Conservation (phyloP, 2,888 invertebrate species). For the Phorcus lineatus region DNA sequence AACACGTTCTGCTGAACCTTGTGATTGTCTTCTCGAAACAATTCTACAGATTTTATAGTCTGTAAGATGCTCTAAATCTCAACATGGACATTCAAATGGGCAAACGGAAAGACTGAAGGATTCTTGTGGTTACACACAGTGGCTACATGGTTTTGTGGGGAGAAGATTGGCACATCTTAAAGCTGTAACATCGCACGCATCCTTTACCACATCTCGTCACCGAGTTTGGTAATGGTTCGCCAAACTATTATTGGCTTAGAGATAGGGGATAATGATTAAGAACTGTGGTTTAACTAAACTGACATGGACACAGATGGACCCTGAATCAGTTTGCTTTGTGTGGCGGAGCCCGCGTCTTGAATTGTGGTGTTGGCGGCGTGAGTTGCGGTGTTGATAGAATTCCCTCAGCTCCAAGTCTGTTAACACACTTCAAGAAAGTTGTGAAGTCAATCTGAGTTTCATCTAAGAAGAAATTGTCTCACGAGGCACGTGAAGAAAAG, state of each 20-base stretch:
- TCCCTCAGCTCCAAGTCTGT: neutral
- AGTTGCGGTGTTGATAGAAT: neutral
- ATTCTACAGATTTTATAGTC: too few species aligned
- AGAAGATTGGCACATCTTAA: neutral
- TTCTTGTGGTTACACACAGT: conserved; percentile 6
- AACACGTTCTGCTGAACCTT: too few species aligned
- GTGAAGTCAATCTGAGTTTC: neutral
- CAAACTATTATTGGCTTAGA: neutral
- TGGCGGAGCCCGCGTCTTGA: neutral
- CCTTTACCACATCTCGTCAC: neutral
- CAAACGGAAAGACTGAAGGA: neutral
- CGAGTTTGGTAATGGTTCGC: neutral
- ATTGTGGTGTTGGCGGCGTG: neutral
- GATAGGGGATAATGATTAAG: conserved; percentile 18
- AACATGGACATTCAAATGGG: too few species aligned
- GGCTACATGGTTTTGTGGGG: neutral
- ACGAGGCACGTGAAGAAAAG: neutral
- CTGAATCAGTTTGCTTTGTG: neutral
- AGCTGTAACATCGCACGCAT: conserved; percentile 3
- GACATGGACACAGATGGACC: neutral
- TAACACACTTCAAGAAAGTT: neutral
- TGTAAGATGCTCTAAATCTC: too few species aligned
- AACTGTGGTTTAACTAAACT: conserved; percentile 18
- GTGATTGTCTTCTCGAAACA: too few species aligned
- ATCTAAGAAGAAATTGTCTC: neutral